Conservation (phyloP, 2,113 vertebrate species). For the Microtus oregoni region DNA sequence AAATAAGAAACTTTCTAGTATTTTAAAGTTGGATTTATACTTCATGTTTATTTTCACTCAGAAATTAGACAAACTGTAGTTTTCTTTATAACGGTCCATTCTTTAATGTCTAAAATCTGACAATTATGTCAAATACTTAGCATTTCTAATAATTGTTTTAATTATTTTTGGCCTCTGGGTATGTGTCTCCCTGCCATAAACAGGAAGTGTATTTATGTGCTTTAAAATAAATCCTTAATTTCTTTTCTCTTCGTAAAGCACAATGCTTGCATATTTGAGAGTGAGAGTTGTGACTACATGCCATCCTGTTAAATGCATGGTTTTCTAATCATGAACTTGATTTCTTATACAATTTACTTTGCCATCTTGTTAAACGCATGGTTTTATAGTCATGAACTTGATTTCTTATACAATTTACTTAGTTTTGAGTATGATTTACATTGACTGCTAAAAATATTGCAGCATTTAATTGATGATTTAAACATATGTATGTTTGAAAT, state of each 20-base stretch:
- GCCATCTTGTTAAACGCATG: background rate
- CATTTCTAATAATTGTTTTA: constrained; percentile 55
- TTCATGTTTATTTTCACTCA: constrained; percentile 39
- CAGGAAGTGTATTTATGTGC: background rate
- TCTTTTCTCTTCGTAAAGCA: background rate
- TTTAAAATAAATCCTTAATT: background rate
- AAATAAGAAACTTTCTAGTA: background rate
- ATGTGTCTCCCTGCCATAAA: constrained; percentile 3
- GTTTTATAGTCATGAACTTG: background rate
- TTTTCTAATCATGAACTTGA: background rate
- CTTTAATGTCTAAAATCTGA: constrained; percentile 59
- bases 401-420: constrained; percentile 37
- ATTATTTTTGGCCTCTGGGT: constrained; percentile 47
- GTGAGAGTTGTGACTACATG: background rate
- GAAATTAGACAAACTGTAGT: constrained; percentile 42
- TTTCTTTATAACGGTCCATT: constrained; percentile 18
- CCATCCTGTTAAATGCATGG: background rate
- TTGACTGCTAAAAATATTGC: background rate
- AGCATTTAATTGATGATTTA: constrained; percentile 13
- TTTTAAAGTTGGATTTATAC: background rate
- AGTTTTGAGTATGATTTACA: background rate
- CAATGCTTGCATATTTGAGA: background rate
- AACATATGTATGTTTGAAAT: background rate
- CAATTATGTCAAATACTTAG: constrained; percentile 50
- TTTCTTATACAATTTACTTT: constrained; percentile 36